phyloP scores from a whole-genome alignment of 2,888 invertebrate species.

The Heliconius ethilla region DNA sequence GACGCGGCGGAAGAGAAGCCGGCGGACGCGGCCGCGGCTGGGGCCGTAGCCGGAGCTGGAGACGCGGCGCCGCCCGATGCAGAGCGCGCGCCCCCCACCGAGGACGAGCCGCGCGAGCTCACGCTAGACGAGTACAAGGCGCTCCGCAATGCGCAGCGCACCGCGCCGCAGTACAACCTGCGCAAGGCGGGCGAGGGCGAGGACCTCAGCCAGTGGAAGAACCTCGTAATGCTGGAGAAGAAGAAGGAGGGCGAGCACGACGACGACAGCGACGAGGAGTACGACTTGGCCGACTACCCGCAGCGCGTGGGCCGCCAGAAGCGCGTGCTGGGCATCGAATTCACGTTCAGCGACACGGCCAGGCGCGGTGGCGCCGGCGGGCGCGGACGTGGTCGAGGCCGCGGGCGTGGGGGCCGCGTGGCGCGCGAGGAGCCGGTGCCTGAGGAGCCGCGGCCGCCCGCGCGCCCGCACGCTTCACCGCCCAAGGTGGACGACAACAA shows the following conservation, averaged over 20 bases:
- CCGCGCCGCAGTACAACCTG: conserved; percentile 93
- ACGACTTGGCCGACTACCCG: conserved; percentile 89
- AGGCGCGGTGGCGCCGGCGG: conserved; percentile 87
- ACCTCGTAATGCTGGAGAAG: conserved; percentile 90
- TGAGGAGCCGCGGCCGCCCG: conserved; percentile 67
- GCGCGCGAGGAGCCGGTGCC: conserved; percentile 65
- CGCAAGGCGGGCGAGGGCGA: conserved; percentile 97
- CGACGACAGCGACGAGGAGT: conserved; percentile 87
- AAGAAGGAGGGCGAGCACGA: conserved; percentile 86
- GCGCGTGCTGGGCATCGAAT: conserved; percentile 92
- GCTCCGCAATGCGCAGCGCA: conserved; percentile 88
- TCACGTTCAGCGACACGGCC: conserved; percentile 91
- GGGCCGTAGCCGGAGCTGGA: conserved; percentile 60
- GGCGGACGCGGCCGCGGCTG: conserved; percentile 63
- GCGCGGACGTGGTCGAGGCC: conserved; percentile 84
- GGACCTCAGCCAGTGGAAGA: conserved; percentile 95
- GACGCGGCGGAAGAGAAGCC: conserved; percentile 81
- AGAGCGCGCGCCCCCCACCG: conserved; percentile 79
- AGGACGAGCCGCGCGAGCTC: conserved; percentile 92
- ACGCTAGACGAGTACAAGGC: conserved; percentile 98
- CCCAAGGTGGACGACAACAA: conserved; percentile 97
- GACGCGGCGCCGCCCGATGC: conserved; percentile 70
- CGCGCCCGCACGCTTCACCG: conserved; percentile 73
- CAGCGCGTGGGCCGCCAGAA: conserved; percentile 94
- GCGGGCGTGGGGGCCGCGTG: conserved; percentile 70